Conservation (phyloP, 2,888 invertebrate species). For the Chrysolina oricalcia region DNA sequence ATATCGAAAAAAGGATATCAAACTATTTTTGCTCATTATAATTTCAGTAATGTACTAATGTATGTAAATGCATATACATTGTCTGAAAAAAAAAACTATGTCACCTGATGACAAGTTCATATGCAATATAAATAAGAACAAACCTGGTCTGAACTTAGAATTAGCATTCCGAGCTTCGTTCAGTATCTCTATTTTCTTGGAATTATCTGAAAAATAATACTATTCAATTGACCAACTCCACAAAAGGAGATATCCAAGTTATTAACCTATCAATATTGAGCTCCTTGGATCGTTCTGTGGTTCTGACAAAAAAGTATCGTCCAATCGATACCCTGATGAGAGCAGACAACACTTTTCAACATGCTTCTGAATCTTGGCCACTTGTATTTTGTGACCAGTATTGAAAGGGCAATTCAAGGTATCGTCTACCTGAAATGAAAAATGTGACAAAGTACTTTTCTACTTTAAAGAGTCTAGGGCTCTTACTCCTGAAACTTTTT, state of each 20-base stretch:
- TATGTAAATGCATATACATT: conserved; percentile 43
- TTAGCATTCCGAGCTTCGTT: conserved; percentile 59
- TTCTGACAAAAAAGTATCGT: conserved; percentile 72
- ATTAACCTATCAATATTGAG: conserved; percentile 69
- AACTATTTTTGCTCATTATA: conserved; percentile 39
- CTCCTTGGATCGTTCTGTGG: conserved; percentile 61
- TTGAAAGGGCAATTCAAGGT: conserved; percentile 72
- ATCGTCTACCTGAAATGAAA: conserved; percentile 63
- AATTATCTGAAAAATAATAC: conserved; percentile 68
- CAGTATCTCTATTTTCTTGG: conserved; percentile 69
- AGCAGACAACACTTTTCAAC: conserved; percentile 71
- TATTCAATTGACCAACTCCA: conserved; percentile 4
- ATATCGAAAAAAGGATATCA: conserved; percentile 58
- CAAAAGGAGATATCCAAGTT: conserved; percentile 3
- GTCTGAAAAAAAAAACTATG: conserved; percentile 50
- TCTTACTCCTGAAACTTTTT: conserved; percentile 64
- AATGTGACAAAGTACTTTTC: no score
- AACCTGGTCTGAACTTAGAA: conserved; percentile 66
- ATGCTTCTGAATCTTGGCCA: conserved; percentile 70
- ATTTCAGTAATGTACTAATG: conserved; percentile 43
- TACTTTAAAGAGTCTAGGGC: neutral
- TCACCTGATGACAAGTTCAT: conserved; percentile 40
- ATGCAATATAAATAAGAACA: conserved; percentile 50
- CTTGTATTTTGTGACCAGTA: conserved; percentile 70
- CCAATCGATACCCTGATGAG: conserved; percentile 71